Evolutionary conservation across 1,140 invertebrate genomes (phyloP), one percentile per base, ranked within the genome.

Genomic region (Achatina immaculata): DNA sequence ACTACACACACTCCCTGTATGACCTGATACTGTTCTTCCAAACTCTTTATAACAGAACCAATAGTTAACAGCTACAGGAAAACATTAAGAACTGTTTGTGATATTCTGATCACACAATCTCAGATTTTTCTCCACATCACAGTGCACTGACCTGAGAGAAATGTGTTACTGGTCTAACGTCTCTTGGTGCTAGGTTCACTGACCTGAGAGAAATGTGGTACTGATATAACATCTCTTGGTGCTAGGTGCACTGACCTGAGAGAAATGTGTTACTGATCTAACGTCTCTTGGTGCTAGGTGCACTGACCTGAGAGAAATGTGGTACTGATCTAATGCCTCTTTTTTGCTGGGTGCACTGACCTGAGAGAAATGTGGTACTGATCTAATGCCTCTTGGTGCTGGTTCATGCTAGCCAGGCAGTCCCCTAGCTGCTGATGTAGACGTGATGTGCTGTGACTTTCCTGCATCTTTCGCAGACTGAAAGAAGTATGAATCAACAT

Each of bases 351-450:
- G 48, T 24, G 11, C 24, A 71, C 38, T 21, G 11, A 95, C 94
- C 93, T 94, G 55, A 95, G 89, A 38, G 95, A 94, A 82, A 93
- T 93, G 71, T 92, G 93, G 86, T 94, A 95, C 86, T 95, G 94
- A 85, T 95, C 93, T 43, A 95, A 91, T 58, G 95, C 95, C 84
- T 95, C 95, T 55, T 94, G 94, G 76, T 94, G 93, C 82, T 95
- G 94, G 80, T 92, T 91, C 42, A 90, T 90, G 73, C 91, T 89
- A 0, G 88, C 84, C 31, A 93, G 89, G 55, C 95, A 92, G 86
- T 95, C 94, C 2, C 94, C 95, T 1, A 95, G 88, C 90, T 94
- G 93, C 86, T 95, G 94, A 89, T 96, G 95, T 9, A 95, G 90
- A 84, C 93, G 92, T 72, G 93, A 94, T 2, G 94, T 94, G 55